phyloP scores from a whole-genome alignment of 2,888 invertebrate species.

The Cyrtodaria siliqua region DNA sequence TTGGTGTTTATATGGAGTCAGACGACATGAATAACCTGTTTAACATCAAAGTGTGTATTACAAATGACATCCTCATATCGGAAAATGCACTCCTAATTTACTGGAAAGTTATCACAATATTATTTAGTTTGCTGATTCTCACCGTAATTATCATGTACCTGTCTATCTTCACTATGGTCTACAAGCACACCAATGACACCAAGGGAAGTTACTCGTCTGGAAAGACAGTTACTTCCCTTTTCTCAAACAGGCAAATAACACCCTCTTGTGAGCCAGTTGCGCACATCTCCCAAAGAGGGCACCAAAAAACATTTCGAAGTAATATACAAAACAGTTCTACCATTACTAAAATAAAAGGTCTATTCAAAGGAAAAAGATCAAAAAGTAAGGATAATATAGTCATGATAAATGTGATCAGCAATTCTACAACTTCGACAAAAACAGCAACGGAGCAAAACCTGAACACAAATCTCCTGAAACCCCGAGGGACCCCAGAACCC shows the following conservation, averaged over 20 bases:
- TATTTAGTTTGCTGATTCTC: conserved; percentile 70
- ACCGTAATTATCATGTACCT: conserved; percentile 70
- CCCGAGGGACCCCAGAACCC: too few relatives aligned
- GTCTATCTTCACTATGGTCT: conserved; percentile 69
- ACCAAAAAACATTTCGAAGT: background rate
- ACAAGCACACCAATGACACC: conserved; percentile 38
- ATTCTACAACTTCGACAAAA: conserved; percentile 24
- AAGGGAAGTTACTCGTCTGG: background rate
- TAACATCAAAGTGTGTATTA: conserved; percentile 66
- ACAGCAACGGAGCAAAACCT: background rate
- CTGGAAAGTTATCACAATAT: conserved; percentile 68
- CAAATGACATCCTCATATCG: conserved; percentile 63
- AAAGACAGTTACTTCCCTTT: too few relatives aligned
- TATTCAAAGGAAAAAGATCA: background rate
- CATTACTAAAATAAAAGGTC: background rate
- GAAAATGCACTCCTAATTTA: conserved; percentile 47
- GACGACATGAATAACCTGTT: conserved; percentile 13
- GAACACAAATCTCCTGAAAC: background rate
- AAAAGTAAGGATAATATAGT: conserved; percentile 7
- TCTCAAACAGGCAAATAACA: background rate
- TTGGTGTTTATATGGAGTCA: conserved; percentile 63
- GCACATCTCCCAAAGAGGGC: background rate
- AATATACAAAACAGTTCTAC: background rate
- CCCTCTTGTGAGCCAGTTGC: background rate
- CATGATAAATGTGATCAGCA: conserved; percentile 19